Percentiles rank a stretch among this genome's conserved stretches.
Evolutionary conservation across 1,140 invertebrate species (phyloP).

Genomic region (Gryllus bimaculatus): DNA sequence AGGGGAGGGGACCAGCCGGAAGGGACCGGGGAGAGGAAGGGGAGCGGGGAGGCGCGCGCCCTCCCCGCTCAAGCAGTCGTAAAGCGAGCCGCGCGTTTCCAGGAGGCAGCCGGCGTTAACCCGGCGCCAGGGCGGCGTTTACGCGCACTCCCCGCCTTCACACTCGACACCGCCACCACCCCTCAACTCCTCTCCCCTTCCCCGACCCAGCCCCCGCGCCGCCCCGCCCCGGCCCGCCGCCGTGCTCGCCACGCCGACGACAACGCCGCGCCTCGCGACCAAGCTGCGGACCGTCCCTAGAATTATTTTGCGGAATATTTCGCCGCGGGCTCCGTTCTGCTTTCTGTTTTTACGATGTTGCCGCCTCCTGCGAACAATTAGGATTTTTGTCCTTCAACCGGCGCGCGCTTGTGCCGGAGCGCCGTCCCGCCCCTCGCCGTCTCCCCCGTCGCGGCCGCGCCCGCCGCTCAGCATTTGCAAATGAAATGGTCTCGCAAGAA

Average conservation of each 20-base stretch:
- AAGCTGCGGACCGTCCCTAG: not conserved
- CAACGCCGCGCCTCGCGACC: not conserved
- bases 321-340: not conserved
- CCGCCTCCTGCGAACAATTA: not conserved
- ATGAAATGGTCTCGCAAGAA: not conserved
- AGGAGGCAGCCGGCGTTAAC: too few relatives aligned
- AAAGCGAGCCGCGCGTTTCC: not conserved
- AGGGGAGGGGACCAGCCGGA: not conserved
- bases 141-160: not conserved
- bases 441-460: too few relatives aligned
- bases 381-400: not conserved
- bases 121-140: too few relatives aligned
- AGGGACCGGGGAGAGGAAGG: too few relatives aligned
- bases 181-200: not conserved
- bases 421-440: too few relatives aligned
- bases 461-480: not conserved
- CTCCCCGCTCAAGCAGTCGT: not conserved
- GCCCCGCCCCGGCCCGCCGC: too few relatives aligned
- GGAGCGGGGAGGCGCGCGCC: too few relatives aligned
- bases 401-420: not conserved
- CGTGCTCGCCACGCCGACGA: too few relatives aligned
- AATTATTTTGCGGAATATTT: slow-evolving; percentile 2
- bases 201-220: too few relatives aligned
- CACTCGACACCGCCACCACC: not conserved
- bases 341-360: not conserved